Percentiles rank a stretch among this genome's conserved stretches.
Conservation (phyloP, 2,113 vertebrate genomes). For the Oncorhynchus tshawytscha region DNA sequence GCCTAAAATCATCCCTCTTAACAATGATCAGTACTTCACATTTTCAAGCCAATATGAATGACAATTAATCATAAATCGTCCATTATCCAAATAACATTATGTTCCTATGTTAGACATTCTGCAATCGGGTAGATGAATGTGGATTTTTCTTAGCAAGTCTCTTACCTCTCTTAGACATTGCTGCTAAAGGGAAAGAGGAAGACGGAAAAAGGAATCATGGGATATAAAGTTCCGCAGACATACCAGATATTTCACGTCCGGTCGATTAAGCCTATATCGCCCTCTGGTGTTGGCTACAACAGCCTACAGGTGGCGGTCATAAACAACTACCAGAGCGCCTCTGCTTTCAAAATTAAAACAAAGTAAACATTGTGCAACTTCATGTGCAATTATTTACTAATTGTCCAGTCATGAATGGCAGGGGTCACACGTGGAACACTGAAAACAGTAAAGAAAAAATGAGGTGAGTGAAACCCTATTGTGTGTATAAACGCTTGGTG, state of each 20-base stretch:
- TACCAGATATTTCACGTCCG: conserved; percentile 39
- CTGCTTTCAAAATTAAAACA: no score
- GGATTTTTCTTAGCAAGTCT: conserved; percentile 29
- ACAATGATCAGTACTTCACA: rapidly evolving
- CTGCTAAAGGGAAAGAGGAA: conserved; percentile 68
- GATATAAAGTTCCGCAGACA: conserved; percentile 53
- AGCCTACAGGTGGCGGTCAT: neutral
- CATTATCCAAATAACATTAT: neutral
- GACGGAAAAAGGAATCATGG: conserved; percentile 58
- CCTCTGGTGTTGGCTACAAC: neutral
- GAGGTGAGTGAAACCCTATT: no score
- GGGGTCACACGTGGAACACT: no score
- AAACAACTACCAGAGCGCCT: neutral
- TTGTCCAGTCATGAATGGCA: no score
- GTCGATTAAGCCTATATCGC: conserved; percentile 13
- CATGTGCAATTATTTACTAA: no score
- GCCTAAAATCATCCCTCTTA: neutral
- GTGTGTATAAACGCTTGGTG: no score
- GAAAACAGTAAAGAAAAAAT: no score
- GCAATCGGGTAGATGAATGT: conserved; percentile 41
- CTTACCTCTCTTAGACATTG: conserved; percentile 82
- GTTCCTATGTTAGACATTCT: rapidly evolving
- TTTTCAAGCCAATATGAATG: neutral
- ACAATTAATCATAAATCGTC: rapidly evolving
- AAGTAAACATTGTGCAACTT: no score